Conservation (phyloP, 2,888 invertebrate genomes). For the Oasisia sp. region DNA sequence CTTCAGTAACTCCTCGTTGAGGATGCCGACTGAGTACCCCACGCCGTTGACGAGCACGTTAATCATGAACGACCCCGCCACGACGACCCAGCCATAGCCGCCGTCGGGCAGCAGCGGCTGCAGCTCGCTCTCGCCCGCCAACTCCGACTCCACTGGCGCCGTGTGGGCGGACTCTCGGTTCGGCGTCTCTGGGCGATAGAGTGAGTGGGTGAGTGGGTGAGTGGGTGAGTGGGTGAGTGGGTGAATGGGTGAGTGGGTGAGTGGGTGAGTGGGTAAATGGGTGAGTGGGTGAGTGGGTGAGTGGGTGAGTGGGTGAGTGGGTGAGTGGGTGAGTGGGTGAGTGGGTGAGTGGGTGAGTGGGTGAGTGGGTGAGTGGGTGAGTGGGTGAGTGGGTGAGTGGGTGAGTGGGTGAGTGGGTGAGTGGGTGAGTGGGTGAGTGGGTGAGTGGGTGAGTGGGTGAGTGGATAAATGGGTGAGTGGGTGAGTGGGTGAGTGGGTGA, state of each 20-base stretch:
- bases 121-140: not conserved
- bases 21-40: not conserved
- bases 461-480: too few relatives aligned
- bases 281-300: constrained; percentile 28
- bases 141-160: not conserved
- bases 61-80: not conserved
- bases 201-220: constrained; percentile 27
- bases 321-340: constrained; percentile 32
- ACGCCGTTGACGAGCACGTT: not conserved
- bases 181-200: too few relatives aligned
- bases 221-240: constrained; percentile 24
- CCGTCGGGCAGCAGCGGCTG: not conserved
- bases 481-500: too few relatives aligned
- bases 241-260: constrained; percentile 1
- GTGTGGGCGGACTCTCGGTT: too few relatives aligned
- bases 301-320: constrained; percentile 33
- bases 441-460: not conserved
- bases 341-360: constrained; percentile 35
- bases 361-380: constrained; percentile 30
- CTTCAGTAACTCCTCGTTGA: not conserved
- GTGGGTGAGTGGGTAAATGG: constrained; percentile 24
- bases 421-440: not conserved
- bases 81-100: not conserved
- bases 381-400: constrained; percentile 33
- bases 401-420: constrained; percentile 31